Evolutionary conservation across 92 coral and sea anemone species (phyloP), one percentile per base, ranked within the genome.

Genomic region (Palythoa caribaeorum): DNA sequence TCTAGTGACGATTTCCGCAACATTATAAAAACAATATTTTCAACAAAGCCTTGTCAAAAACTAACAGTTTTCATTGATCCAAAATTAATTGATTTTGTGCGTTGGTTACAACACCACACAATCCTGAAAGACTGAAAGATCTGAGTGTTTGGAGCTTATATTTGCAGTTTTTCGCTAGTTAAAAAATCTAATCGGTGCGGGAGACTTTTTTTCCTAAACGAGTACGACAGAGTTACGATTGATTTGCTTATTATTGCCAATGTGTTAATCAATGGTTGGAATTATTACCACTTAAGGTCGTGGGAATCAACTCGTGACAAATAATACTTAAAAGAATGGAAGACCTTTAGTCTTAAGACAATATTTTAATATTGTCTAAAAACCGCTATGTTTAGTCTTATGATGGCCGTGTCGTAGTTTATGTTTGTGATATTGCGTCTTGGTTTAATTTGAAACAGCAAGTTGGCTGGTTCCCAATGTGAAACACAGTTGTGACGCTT

Each of bases 381-480:
- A 40, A 40, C 63, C 63, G 66, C 86, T 15, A 66, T 40, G 35
- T 65, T 16, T 16, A 12, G 71, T 71, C 66, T 71, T 77, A 35
- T 77, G 66, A 57, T 72, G 68, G 76, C 44, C 70, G 76, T 44
- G 86, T 52, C 59, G 7, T 83, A 87, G 93, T 91, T 78, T 50
- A 4, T 17, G 21, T 73, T 91, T 83, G 83, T 19, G 28, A 28
- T 28, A 14, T 59, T 17, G 65, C 5, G 86, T 54, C 83, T 83
- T 76, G 84, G 76, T 91, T 91, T 76, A 88, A 86, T 87, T 70
- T 52, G 65, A n/a, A 86, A 88, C 83, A 62, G 86, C 78, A 91
- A 91, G 72, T 77, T 69, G 70, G 53, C 71, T 88, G 88, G 28
- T 28, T 28, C 37, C 47, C 71, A 44, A 74, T 20, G 86, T 66